Evolutionary conservation across 2,113 vertebrate genomes (phyloP), one percentile per base, ranked within the genome.

Genomic region (Eptatretus burgeri): DNA sequence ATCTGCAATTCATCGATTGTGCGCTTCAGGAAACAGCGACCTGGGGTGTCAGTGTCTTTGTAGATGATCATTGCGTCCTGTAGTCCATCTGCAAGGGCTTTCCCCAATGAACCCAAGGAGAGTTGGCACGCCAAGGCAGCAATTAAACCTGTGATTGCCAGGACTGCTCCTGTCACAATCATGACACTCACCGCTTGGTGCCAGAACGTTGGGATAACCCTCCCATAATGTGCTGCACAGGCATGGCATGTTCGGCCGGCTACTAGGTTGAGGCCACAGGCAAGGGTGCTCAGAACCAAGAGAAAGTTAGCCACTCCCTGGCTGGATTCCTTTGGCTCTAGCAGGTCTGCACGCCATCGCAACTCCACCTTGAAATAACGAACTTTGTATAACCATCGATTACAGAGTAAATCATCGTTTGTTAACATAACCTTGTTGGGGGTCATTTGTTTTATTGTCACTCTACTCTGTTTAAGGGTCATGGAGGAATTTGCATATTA

Each of bases 201-300:
- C 27, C 27, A 41, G 27, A 41, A 41, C 7, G 3, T 41, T 41
- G 27, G 27, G 27, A 41, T 41, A 3, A 41, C 27, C 27, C 27
- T 41, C 27, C 27, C 27, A 41, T 41, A 41, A 3, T 41, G 27
- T 41, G 27, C 91, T 74, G 95, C 77, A 16, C 83, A 83, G 52
- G 95, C 89, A 0, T 95, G 86, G 77, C 91, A 94, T 66, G 94
- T 81, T 71, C 91, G 94, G 49, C 85, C 91, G 1, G 84, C 81
- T 27, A 93, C 79, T 51, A 77, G 80, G 63, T 91, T 93, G 73
- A 82, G 70, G 63, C 73, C 74, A 51, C 81, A 87, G 63, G 79
- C 76, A 73, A 83, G 64, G 65, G 79, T 19, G 41, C 91, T 87
- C 72, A 78, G 68, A 66, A 80, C 64, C 64, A 98, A 87, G 71